Percentiles rank a stretch among this genome's conserved stretches.
These are phyloP conservation scores for Nymphalis urticae DNA, from an alignment of 2,888 invertebrate species.

Conservation along the genomic window DNA sequence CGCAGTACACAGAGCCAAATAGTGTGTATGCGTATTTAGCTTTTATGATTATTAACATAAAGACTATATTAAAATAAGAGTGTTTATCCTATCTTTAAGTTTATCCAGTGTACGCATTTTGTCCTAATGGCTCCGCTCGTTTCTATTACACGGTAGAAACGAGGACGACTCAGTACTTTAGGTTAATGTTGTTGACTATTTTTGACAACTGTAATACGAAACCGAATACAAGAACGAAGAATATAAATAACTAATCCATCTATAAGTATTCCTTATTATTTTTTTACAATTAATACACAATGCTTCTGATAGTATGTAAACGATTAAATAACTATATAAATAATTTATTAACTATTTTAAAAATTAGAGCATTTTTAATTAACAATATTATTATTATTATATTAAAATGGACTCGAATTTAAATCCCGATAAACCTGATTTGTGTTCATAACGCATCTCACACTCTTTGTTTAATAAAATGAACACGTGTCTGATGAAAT, in stretches of 20 bases:
- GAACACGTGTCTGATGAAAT: no score
- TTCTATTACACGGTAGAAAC: conserved; percentile 31
- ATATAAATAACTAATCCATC: background rate
- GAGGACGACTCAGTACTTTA: conserved; percentile 28
- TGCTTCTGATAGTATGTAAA: no score
- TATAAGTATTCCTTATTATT: background rate
- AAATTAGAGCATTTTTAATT: no score
- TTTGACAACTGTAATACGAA: conserved; percentile 17
- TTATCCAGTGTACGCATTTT: conserved; percentile 26
- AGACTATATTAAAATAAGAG: conserved; percentile 23
- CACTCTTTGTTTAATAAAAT: no score
- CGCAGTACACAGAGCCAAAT: conserved; percentile 43
- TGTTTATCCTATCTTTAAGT: conserved; percentile 21
- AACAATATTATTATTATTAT: no score
- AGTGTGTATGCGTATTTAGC: conserved; percentile 39
- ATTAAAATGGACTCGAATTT: no score
- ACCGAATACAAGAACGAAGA: background rate
- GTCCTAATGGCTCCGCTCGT: conserved; percentile 31
- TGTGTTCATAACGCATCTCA: no score
- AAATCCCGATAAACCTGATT: no score
- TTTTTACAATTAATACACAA: background rate
- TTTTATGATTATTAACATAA: conserved; percentile 23
- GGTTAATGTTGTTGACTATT: conserved; percentile 34
- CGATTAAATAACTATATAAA: no score
- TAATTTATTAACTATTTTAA: no score